Base-by-base conservation (phyloP, 2,113 vertebrate species). In the Egretta garzetta region DNA sequence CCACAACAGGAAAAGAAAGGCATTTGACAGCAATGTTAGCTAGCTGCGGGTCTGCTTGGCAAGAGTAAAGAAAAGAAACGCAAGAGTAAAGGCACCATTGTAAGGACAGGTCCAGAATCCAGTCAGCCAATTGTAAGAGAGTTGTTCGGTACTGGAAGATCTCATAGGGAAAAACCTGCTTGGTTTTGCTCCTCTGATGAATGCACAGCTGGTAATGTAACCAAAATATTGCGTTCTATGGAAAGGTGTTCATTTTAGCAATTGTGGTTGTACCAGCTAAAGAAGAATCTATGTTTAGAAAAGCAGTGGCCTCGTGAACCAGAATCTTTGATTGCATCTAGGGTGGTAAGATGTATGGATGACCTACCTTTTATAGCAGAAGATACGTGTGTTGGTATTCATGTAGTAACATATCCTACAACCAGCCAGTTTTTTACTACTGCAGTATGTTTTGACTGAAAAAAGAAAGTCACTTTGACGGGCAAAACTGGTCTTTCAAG, bases 221-320 rank as follows among this genome's bases (percentile, higher is more conserved):
- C 8, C 20, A 43, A 45, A 56, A 33, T 14, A 19, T 33, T 49
- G 14, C 0, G 0, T 66, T 62, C 33, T 55, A 5, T 30, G 43
- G 68, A 45, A 58, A 68, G 30, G 5, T 22, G 55, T 94, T 80
- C 3, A 72, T 68, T 80, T 84, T 68, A 80, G 16, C 43, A 59
- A 3, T 13, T 68, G 17, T 19, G 28, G 6, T 45, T 84, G n/a
- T 35, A 35, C 23, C n/a, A 50, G 17, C 37, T 89, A 53, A 82
- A 86, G 60, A 59, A 68, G 27, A 70, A 45, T 33, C 39, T 21
- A 7, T 64, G 50, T 81, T 82, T 82, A 70, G 53, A 87, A 87
- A 73, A 49, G 17, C 14, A 28, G 21, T 28, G 27, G 19, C 16
- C 27, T 43, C 2, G 4, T 28, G 49, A 72, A 45, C 9, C 30